phyloP scores from a whole-genome alignment of 1,140 invertebrate genomes.

The Pseudobourletiella spinata region DNA sequence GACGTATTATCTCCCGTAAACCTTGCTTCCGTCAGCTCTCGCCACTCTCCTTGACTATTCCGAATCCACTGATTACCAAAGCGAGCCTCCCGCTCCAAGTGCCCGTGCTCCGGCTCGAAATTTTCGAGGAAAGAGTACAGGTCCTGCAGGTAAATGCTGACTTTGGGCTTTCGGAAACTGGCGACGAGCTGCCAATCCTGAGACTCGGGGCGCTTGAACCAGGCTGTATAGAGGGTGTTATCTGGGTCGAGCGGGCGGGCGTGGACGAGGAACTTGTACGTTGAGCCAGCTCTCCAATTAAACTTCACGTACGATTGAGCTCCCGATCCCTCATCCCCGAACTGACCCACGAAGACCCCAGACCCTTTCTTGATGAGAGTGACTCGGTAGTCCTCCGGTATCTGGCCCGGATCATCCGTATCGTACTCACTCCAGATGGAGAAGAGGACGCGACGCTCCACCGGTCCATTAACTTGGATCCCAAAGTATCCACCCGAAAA shows the following conservation, averaged over 20 bases:
- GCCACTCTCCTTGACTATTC: constrained; percentile 15
- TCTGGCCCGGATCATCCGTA: constrained; percentile 24
- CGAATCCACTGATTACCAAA: constrained; percentile 27
- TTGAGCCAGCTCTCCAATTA: constrained; percentile 17
- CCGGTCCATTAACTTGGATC: constrained; percentile 24
- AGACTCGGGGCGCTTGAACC: constrained; percentile 37
- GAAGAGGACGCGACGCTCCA: constrained; percentile 28
- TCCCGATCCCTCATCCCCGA: constrained; percentile 23
- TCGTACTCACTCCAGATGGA: constrained; percentile 28
- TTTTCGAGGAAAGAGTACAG: constrained; percentile 31
- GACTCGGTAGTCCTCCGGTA: constrained; percentile 29
- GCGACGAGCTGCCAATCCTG: constrained; percentile 25
- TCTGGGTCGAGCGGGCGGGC: constrained; percentile 6
- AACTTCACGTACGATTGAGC: constrained; percentile 19
- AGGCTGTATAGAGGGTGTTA: constrained; percentile 23
- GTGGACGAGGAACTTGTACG: constrained; percentile 18
- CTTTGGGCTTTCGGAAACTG: constrained; percentile 24
- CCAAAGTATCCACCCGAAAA: constrained; percentile 33
- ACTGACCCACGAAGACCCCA: constrained; percentile 14
- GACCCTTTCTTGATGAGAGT: constrained; percentile 15
- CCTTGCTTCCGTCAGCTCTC: constrained; percentile 13
- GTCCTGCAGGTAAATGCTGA: neutral
- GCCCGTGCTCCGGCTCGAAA: constrained; percentile 24
- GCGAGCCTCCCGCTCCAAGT: constrained; percentile 12
- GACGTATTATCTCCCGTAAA: constrained; percentile 26